phyloP scores from a whole-genome alignment of 2,888 invertebrate species.

The Drosophila emarginata region DNA sequence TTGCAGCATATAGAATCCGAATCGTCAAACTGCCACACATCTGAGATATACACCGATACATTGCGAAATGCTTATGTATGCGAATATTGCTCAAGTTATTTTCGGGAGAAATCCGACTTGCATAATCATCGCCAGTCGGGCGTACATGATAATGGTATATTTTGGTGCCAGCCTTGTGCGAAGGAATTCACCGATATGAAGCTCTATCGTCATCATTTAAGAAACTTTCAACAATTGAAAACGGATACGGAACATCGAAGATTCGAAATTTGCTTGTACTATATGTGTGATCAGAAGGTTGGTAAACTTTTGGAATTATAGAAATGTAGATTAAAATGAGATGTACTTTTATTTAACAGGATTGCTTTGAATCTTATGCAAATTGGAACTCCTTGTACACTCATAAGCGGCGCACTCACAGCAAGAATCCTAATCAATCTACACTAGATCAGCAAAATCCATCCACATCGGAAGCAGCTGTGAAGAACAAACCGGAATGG shows the following conservation, averaged over 20 bases:
- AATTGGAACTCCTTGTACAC: constrained; percentile 78
- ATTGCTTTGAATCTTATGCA: constrained; percentile 71
- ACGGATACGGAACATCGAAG: constrained; percentile 50
- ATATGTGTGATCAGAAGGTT: constrained; percentile 78
- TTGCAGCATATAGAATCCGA: constrained; percentile 36
- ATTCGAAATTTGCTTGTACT: constrained; percentile 56
- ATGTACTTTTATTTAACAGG: constrained; percentile 44
- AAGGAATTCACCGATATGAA: constrained; percentile 62
- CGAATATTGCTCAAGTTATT: constrained; percentile 79
- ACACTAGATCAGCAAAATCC: not conserved
- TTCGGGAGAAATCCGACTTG: constrained; percentile 59
- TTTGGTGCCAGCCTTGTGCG: constrained; percentile 59
- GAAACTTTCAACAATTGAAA: constrained; percentile 52
- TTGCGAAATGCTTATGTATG: constrained; percentile 70
- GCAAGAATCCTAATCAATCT: not conserved
- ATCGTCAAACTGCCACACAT: constrained; percentile 41
- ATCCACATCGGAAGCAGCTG: not conserved
- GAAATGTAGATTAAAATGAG: not conserved
- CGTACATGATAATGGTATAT: constrained; percentile 63
- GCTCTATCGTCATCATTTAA: constrained; percentile 66
- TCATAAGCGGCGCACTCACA: constrained; percentile 70
- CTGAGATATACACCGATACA: constrained; percentile 46
- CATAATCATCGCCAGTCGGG: constrained; percentile 71
- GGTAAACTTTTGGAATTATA: not conserved
- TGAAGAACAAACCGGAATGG: constrained; percentile 41